A percentile compares a stretch with the other conserved stretches of the same genome.
phyloP scores from a whole-genome alignment of 2,797 vertebrate genomes.

The Chaetophractus vellerosus region DNA sequence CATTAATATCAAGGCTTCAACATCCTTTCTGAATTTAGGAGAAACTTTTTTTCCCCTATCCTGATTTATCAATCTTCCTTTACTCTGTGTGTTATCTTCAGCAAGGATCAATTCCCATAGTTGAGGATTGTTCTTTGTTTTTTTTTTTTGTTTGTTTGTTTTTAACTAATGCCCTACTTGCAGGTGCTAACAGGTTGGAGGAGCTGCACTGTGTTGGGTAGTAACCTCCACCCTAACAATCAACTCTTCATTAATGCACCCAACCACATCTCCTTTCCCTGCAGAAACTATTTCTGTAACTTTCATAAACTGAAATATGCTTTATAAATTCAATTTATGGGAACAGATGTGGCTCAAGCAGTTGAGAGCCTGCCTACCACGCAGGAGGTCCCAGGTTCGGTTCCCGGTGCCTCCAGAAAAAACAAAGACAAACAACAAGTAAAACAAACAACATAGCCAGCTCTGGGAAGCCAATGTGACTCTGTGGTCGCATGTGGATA shows the following conservation, averaged over 20 bases:
- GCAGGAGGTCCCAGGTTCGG: too few relatives aligned
- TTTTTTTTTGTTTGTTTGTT: constrained; percentile 3
- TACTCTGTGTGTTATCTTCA: constrained; percentile 61
- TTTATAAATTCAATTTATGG: constrained; percentile 36
- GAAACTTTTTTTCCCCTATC: not conserved
- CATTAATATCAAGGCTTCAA: constrained; percentile 26
- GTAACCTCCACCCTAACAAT: constrained; percentile 51
- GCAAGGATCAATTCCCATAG: constrained; percentile 74
- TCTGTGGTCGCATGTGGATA: too few relatives aligned
- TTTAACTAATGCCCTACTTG: constrained; percentile 63
- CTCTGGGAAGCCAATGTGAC: too few relatives aligned
- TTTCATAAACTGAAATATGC: not conserved
- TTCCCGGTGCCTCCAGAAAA: too few relatives aligned
- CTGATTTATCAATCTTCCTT: constrained; percentile 29
- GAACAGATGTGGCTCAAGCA: too few relatives aligned
- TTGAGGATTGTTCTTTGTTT: not conserved
- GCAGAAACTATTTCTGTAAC: constrained; percentile 51
- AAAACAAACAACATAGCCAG: too few relatives aligned
- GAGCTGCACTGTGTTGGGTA: not conserved
- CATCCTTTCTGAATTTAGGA: constrained; percentile 17
- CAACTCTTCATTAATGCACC: not conserved
- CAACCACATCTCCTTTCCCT: constrained; percentile 38
- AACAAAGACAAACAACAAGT: too few relatives aligned
- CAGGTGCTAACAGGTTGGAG: constrained; percentile 74
- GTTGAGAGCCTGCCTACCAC: too few relatives aligned